Conservation (phyloP, 2,888 invertebrate species). For the Bellardia bayeri region DNA sequence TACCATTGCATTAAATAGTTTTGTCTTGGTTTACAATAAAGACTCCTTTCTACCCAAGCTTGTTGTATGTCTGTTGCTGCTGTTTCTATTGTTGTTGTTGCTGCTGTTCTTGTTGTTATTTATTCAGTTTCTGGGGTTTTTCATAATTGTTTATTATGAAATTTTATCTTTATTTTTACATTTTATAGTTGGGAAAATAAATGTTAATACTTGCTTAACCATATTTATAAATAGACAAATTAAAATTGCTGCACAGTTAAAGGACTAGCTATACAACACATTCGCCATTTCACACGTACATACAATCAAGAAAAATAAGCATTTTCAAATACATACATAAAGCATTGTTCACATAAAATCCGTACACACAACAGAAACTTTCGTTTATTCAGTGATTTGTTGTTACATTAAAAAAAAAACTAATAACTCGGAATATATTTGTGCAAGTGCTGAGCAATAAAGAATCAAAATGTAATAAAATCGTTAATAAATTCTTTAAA, state of each 20-base stretch:
- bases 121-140: constrained; percentile 53
- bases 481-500: too few species aligned
- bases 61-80: constrained; percentile 7
- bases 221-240: constrained; percentile 65
- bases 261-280: background rate
- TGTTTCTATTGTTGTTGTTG: background rate
- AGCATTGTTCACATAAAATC: too few species aligned
- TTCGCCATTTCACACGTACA: background rate
- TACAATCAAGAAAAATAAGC: background rate
- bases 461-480: too few species aligned
- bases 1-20: constrained; percentile 39
- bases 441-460: too few species aligned
- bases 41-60: constrained; percentile 25
- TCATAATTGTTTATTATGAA: constrained; percentile 59
- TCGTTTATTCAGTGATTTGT: too few species aligned
- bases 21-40: constrained; percentile 33
- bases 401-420: too few species aligned
- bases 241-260: constrained; percentile 25
- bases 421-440: too few species aligned
- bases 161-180: constrained; percentile 46
- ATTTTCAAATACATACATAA: too few species aligned
- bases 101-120: constrained; percentile 28
- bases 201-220: constrained; percentile 49
- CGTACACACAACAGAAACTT: too few species aligned
- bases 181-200: constrained; percentile 54